Conservation (phyloP, 2,113 vertebrate species). For the Rattus rattus region DNA sequence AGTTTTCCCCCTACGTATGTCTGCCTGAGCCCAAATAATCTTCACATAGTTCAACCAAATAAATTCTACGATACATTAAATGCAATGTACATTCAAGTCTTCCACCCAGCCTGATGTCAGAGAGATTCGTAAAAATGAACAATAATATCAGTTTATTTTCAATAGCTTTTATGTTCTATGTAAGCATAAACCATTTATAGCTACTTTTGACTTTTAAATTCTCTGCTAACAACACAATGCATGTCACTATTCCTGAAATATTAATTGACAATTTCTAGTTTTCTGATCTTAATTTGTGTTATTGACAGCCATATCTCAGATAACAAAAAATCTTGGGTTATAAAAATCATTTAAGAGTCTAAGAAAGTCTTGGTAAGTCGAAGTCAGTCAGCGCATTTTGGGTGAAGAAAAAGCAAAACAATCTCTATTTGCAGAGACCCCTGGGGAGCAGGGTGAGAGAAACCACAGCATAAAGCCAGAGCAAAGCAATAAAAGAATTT, state of each 20-base stretch:
- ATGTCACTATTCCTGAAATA: background rate
- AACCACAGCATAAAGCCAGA: background rate
- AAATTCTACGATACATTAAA: background rate
- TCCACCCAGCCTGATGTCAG: background rate
- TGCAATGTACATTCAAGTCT: background rate
- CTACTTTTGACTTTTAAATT: background rate
- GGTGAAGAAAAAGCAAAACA: background rate
- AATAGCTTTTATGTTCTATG: background rate
- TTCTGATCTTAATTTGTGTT: background rate
- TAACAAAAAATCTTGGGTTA: background rate
- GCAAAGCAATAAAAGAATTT: background rate
- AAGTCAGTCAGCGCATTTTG: background rate
- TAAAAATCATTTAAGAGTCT: background rate
- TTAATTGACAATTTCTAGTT: background rate
- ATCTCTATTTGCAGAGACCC: background rate
- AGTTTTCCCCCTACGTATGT: background rate
- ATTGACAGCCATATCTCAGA: background rate
- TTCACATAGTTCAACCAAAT: background rate
- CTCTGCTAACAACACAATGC: background rate
- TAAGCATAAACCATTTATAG: background rate
- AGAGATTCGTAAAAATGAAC: background rate
- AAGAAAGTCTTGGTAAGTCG: background rate
- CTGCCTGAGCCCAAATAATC: background rate
- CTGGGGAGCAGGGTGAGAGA: background rate
- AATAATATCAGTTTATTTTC: background rate